Conservation (phyloP, 2,888 invertebrate species). For the Dryocosmus kuriphilus region DNA sequence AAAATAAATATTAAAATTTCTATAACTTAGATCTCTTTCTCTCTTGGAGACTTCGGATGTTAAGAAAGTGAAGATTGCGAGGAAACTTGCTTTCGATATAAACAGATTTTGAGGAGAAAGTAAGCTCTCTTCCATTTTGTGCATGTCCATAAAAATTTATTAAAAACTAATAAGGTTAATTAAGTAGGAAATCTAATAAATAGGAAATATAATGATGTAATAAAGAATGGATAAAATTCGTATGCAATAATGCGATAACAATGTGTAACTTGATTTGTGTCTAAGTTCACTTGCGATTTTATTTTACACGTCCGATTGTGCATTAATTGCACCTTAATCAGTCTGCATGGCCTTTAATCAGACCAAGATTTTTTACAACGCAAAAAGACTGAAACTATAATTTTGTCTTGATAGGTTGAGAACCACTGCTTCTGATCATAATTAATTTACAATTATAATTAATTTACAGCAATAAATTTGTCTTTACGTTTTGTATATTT, state of each 20-base stretch:
- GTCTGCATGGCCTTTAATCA: slow-evolving; percentile 2
- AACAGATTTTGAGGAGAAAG: slow-evolving; percentile 5
- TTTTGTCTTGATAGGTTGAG: neutral
- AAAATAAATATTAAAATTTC: neutral
- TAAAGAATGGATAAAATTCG: neutral
- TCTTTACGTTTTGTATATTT: neutral
- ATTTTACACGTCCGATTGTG: slow-evolving; percentile 3
- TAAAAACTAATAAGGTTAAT: neutral
- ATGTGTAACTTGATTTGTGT: slow-evolving; percentile 6
- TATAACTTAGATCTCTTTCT: neutral
- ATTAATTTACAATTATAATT: neutral
- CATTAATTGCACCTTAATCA: slow-evolving; percentile 19
- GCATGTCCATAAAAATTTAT: neutral
- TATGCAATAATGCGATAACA: neutral
- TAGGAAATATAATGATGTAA: neutral
- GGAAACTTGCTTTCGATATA: slow-evolving; percentile 9
- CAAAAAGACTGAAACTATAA: neutral
- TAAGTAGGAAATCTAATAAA: neutral
- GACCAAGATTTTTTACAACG: neutral
- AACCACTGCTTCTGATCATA: neutral
- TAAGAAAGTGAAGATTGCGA: slow-evolving; percentile 42
- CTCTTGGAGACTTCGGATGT: slow-evolving; percentile 45
- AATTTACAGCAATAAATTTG: neutral
- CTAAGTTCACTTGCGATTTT: neutral
- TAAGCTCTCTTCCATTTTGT: neutral